Percentiles rank a stretch among this genome's conserved stretches.
Evolutionary conservation across 1,140 invertebrate species (phyloP).

Genomic region (Streblospio benedicti): DNA sequence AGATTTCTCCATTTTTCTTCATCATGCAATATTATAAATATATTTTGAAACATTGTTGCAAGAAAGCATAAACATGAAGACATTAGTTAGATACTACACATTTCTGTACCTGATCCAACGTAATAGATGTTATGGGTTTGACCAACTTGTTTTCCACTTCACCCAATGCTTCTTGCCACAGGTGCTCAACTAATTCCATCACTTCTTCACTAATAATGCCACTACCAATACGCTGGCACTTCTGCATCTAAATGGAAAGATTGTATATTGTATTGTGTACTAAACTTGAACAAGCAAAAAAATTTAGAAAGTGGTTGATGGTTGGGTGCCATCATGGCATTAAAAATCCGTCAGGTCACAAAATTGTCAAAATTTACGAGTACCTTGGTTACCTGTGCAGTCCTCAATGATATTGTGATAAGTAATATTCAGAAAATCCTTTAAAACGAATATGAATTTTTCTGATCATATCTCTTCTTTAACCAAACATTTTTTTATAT

Average conservation of each 20-base stretch:
- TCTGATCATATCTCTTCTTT: too few species aligned
- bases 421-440: too few species aligned
- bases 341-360: neutral
- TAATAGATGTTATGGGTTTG: conserved; percentile 23
- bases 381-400: neutral
- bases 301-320: neutral
- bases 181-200: conserved; percentile 29
- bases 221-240: neutral
- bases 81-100: neutral
- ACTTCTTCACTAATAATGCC: neutral
- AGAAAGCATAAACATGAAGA: neutral
- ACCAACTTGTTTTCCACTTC: conserved; percentile 31
- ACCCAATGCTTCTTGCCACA: conserved; percentile 39
- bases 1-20: too few species aligned
- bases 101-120: conserved; percentile 22
- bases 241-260: neutral
- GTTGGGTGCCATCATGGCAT: neutral
- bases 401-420: too few species aligned
- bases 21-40: too few species aligned
- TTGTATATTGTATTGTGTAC: too few species aligned
- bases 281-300: neutral
- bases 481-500: too few species aligned
- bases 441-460: too few species aligned
- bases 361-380: neutral
- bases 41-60: too few species aligned